Percentiles rank a stretch among this genome's conserved stretches.
These are phyloP conservation scores for Zosterops borbonicus DNA, from an alignment of 2,113 vertebrate species.

Conservation along the genomic window DNA sequence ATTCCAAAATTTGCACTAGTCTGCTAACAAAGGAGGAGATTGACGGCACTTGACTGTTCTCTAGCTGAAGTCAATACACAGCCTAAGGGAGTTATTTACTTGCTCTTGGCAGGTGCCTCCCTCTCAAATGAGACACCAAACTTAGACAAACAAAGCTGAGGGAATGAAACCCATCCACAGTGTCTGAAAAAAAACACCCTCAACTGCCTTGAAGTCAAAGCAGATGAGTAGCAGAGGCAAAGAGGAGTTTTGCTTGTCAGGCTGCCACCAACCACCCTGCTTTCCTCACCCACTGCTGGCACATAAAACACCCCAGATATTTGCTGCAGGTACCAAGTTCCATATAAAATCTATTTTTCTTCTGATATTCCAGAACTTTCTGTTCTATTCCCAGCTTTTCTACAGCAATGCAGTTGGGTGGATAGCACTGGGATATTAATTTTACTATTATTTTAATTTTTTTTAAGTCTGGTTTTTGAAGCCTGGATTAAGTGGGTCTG, in stretches of 20 bases:
- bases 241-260: background rate
- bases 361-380: background rate
- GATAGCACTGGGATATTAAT: background rate
- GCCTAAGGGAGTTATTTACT: slow-evolving; percentile 9
- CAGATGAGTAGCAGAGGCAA: background rate
- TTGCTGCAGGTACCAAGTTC: background rate
- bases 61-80: slow-evolving; percentile 42
- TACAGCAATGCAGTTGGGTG: background rate
- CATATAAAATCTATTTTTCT: background rate
- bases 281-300: background rate
- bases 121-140: slow-evolving; percentile 4
- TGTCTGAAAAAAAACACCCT: background rate
- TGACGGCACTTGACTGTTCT: slow-evolving; percentile 21
- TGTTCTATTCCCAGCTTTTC: background rate
- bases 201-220: background rate
- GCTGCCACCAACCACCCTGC: background rate
- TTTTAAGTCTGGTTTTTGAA: background rate
- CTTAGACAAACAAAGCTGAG: background rate
- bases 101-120: slow-evolving; percentile 22
- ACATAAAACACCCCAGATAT: background rate
- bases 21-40: slow-evolving; percentile 26
- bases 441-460: background rate
- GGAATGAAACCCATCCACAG: background rate
- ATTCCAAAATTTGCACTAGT: slow-evolving; percentile 9
- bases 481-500: slow-evolving; percentile 3